Evolutionary conservation across 2,797 vertebrate genomes (phyloP), one percentile per base, ranked within the genome.

Genomic region (Graptemys geographica): DNA sequence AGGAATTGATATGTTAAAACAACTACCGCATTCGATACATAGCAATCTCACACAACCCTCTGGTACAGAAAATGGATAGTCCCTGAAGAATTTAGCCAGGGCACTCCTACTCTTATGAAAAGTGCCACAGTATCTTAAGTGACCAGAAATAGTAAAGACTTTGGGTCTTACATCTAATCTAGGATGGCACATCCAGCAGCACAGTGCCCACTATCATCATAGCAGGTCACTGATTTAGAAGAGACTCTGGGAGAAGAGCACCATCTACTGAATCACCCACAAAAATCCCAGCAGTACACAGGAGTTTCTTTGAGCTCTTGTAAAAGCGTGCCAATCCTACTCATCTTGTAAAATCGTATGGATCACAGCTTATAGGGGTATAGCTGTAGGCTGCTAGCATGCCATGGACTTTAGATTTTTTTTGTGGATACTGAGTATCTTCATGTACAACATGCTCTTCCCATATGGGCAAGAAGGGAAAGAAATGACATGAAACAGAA

Each of bases 331-430:
- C 5, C 65, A 69, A 37, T 69, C 65, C 65, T 69, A 33, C 18
- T 69, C 19, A 37, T 37, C 65, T n/a, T 65, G 33, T n/a, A 18
- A 18, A 19, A 65, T 65, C 18, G 6, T 69, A 69, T 69, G 18
- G 33, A 69, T 37, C 41, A 69, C n/a, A 47, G 52, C 10, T 37
- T 88, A 4, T 15, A 25, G 53, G 6, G 18, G 31, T 11, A 69
- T 13, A 16, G 19, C 84, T 57, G 44, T 12, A 21, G 16, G 1
- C 0, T 0, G 51, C 52, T 53, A 51, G 4, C 16, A 37, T 8
- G 55, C 52, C 69, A 21, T 37, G n/a, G 65, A 19, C n/a, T 69
- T 69, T 11, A 69, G 65, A 21, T 21, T 69, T 25, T 79, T 47
- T 51, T 33, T 78, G 12, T 81, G 65, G 18, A 56, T 16, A 4